Base-by-base conservation (phyloP, 2,797 vertebrate genomes). In the Lithobates sylvaticus region DNA sequence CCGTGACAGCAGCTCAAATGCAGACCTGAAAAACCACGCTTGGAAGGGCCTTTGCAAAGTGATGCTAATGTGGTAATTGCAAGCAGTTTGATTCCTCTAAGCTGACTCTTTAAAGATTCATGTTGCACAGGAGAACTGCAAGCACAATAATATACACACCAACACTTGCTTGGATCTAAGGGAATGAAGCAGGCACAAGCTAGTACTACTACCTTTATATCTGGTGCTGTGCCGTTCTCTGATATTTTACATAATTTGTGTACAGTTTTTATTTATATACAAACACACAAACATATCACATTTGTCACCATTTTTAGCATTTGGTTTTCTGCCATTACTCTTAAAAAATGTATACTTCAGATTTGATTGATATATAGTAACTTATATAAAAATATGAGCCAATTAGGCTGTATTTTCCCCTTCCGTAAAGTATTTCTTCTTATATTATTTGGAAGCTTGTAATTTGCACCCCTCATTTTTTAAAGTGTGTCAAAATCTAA, bases 31-130 rank as follows among this genome's bases (percentile, higher is more conserved):
- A 64, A 74, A 36, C 36, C 78, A 75, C 12, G 75, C 78, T 84
- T 36, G 47, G 70, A 84, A 87, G 21, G 54, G 36, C 36, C 15
- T 74, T 58, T 71, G 58, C 83, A 84, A 89, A 91, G 89, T 89
- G 88, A 86, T 88, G 90, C 90, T 92, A 91, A 89, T 91, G 87
- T 88, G 90, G 89, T 32, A 85, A 89, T 90, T 82, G 90, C 88
- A 75, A 86, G 78, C 65, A 88, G 90, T 91, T 91, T 90, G 87
- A 88, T 80, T 91, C 75, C 44, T 74, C 36, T 67, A 61, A 87
- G 89, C 87, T 90, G 92, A 91, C 84, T 89, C 89, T 90, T 87
- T 89, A 92, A 94, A 95, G 94, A 95, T 95, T 93, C 90, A 95
- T 94, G 92, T 85, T 69, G 83, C 76, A 86, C 50, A 86, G 81